Conservation (phyloP, 2,888 invertebrate species). For the Synergus laeviventris region DNA sequence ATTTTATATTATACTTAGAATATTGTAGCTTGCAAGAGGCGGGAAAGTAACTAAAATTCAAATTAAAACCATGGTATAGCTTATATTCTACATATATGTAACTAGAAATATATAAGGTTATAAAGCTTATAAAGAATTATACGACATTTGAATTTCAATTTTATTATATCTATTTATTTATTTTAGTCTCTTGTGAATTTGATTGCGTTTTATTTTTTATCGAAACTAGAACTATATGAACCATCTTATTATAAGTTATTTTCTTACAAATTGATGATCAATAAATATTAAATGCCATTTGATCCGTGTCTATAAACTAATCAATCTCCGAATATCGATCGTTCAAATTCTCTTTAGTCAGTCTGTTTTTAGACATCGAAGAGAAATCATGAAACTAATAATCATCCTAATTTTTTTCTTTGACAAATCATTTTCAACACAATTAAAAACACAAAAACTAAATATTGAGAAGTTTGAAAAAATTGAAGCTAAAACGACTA, state of each 20-base stretch:
- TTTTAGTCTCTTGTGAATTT: not conserved
- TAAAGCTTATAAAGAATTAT: too few species aligned
- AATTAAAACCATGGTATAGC: too few species aligned
- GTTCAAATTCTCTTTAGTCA: not conserved
- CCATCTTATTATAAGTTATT: not conserved
- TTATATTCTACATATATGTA: too few species aligned
- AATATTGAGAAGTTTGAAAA: not conserved
- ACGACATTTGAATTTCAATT: too few species aligned
- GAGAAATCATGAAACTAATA: constrained; percentile 27
- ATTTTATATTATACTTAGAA: too few species aligned
- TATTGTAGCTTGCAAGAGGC: too few species aligned
- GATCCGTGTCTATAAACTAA: constrained; percentile 8
- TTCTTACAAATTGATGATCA: constrained; percentile 14
- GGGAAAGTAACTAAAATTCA: too few species aligned
- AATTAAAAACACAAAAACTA: not conserved
- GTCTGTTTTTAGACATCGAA: not conserved
- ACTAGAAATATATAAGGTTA: too few species aligned
- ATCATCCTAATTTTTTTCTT: constrained; percentile 1
- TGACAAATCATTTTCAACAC: constrained; percentile 21
- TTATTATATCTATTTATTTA: too few species aligned
- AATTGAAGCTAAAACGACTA: constrained; percentile 10
- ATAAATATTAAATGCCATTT: constrained; percentile 27
- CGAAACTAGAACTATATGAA: not conserved
- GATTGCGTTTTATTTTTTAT: not conserved
- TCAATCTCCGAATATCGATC: constrained; percentile 15